Base-by-base conservation (phyloP, 2,888 invertebrate species). In the Lasioglossum figueresi region DNA sequence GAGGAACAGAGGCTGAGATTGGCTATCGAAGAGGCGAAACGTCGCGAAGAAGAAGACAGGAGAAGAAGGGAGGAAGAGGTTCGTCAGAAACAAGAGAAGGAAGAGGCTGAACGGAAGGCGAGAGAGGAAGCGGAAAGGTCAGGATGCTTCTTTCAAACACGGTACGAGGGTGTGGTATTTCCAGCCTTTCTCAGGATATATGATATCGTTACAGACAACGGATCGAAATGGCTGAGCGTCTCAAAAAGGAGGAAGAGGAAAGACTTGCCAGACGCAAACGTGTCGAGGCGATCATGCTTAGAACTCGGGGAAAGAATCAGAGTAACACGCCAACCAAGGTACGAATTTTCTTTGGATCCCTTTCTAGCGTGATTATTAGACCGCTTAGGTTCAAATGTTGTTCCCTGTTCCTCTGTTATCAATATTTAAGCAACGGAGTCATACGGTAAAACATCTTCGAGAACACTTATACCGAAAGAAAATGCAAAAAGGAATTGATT, bases 221-320 rank as follows among this genome's bases (percentile, higher is more conserved):
- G 93, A 96, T 97, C 88, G 98, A 98, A 95, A 97, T 98, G 95
- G 97, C 97, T 78, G 98, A 98, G 95, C 96, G 97, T 84, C 96
- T 97, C 85, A 97, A 97, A 93, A 97, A 97, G 90, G 99, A 99
- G 95, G 99, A 99, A 95, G 97, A 97, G 93, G 99, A 99, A 94
- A 96, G 99, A 82, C 97, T 98, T 92, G 98, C 97, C 83, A 96
- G 99, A 92, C 97, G 98, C 92, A 98, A 98, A 95, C 96, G 98
- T 82, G 98, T 99, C 40, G 98, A 98, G 95, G 98, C 98, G 80
- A 99, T 99, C 93, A 99, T 99, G 99, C 96, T 97, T 79, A 96
- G 99, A 92, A 99, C 98, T n/a, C 96, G 98, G 89, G 96, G 96
- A 84, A 96, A 95, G 92, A 95, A 95, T 88, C 95, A 95, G 86